Conservation (phyloP, 2,888 invertebrate genomes). For the Euspilapteryx auroguttella region DNA sequence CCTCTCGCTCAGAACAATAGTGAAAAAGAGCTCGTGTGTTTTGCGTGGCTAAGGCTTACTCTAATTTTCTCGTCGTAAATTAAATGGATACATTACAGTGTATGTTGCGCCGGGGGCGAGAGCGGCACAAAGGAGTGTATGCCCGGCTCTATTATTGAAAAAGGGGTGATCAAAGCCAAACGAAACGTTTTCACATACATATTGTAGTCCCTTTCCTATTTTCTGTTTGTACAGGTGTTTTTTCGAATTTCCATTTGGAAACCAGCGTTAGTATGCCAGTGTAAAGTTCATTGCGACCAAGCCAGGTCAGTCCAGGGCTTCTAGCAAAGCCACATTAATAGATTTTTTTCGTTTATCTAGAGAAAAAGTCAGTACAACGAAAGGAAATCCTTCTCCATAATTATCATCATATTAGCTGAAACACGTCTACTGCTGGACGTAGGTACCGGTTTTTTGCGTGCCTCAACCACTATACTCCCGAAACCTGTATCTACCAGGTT, state of each 20-base stretch:
- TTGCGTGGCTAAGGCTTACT: constrained; percentile 11
- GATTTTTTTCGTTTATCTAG: too few species aligned
- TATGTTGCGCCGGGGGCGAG: constrained; percentile 21
- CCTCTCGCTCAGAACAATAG: constrained; percentile 13
- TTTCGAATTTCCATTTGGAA: constrained; percentile 18
- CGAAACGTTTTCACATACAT: constrained; percentile 41
- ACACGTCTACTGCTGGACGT: too few species aligned
- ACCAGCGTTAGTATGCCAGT: constrained; percentile 10
- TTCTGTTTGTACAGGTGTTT: constrained; percentile 31
- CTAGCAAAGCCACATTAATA: too few species aligned
- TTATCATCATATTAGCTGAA: too few species aligned
- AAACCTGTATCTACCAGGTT: too few species aligned
- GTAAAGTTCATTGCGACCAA: constrained; percentile 16
- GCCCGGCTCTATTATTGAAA: constrained; percentile 45
- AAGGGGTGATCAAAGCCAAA: constrained; percentile 52
- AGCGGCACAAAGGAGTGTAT: constrained; percentile 25
- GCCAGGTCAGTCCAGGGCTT: too few species aligned
- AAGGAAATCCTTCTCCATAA: too few species aligned
- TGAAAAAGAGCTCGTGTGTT: constrained; percentile 15
- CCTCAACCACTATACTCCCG: too few species aligned
- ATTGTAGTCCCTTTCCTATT: constrained; percentile 32
- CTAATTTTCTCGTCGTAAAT: constrained; percentile 30
- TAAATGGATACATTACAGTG: constrained; percentile 40
- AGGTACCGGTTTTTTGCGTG: too few species aligned
- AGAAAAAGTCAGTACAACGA: too few species aligned